These are phyloP conservation scores for Ganaspis brasiliensis DNA, from an alignment of 2,888 invertebrate genomes.

Conservation along the genomic window DNA sequence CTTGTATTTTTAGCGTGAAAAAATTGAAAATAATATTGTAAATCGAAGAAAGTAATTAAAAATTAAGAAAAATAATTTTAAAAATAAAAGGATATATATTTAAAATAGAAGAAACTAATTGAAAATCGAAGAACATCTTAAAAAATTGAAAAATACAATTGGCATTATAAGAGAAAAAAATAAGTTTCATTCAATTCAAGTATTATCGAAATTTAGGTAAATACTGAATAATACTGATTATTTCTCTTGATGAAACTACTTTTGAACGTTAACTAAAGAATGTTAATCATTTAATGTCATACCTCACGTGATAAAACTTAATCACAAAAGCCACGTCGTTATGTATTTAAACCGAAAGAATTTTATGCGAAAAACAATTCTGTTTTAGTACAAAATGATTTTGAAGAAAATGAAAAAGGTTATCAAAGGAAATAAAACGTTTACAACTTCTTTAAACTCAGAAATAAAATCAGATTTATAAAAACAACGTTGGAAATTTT, in stretches of 20 bases:
- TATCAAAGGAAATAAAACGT: not conserved
- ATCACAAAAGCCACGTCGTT: not conserved
- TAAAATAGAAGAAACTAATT: no score
- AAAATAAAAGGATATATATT: no score
- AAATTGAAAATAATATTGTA: no score
- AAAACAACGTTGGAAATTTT: no score
- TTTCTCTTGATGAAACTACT: not conserved
- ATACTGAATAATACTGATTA: not conserved
- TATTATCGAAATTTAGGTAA: not conserved
- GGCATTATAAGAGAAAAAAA: conserved; percentile 83
- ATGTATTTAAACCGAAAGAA: not conserved
- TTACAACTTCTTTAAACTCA: not conserved
- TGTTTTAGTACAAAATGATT: not conserved
- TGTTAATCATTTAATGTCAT: not conserved
- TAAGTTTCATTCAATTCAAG: no score
- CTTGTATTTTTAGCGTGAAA: no score
- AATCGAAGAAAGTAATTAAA: no score
- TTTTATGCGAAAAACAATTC: not conserved
- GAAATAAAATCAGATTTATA: no score
- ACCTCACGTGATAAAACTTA: not conserved
- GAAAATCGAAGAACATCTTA: no score
- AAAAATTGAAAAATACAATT: no score
- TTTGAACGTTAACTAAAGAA: not conserved
- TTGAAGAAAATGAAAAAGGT: not conserved
- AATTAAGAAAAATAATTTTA: no score